A percentile compares a stretch with the other conserved stretches of the same genome.
These are phyloP conservation scores for Cromileptes altivelis DNA, from an alignment of 2,113 vertebrate genomes.

Conservation along the genomic window DNA sequence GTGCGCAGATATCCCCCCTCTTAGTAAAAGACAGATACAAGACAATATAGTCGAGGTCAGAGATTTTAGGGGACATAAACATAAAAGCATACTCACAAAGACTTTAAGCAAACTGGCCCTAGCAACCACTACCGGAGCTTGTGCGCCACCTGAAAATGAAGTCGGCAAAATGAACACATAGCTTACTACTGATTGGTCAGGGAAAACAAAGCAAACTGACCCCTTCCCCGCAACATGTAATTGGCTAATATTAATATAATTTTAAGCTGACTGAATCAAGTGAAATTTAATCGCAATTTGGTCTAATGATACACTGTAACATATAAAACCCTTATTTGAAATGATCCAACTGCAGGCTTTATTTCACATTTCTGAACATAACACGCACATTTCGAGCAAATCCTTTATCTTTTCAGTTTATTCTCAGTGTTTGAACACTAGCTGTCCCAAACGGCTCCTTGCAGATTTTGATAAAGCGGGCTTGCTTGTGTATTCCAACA, in stretches of 20 bases:
- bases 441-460: slow-evolving; percentile 39
- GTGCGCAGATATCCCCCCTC: too few species aligned
- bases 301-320: not conserved
- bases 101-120: too few species aligned
- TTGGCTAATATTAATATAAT: not conserved
- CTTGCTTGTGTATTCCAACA: slow-evolving; percentile 47
- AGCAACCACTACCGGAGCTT: too few species aligned
- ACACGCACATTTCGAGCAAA: slow-evolving; percentile 1
- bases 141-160: not conserved
- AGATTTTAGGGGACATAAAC: too few species aligned
- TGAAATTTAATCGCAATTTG: not conserved
- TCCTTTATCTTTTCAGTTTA: slow-evolving; percentile 8
- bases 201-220: not conserved
- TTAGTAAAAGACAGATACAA: too few species aligned
- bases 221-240: not conserved
- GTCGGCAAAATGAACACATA: not conserved
- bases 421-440: slow-evolving; percentile 38
- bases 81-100: too few species aligned
- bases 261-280: not conserved
- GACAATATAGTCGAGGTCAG: too few species aligned
- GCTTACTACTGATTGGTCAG: not conserved
- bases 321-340: slow-evolving; percentile 2
- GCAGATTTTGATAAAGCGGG: slow-evolving; percentile 58
- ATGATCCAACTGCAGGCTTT: not conserved
- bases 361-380: slow-evolving; percentile 1